Conservation (phyloP, 2,888 invertebrate species). For the Spilarctia lutea region DNA sequence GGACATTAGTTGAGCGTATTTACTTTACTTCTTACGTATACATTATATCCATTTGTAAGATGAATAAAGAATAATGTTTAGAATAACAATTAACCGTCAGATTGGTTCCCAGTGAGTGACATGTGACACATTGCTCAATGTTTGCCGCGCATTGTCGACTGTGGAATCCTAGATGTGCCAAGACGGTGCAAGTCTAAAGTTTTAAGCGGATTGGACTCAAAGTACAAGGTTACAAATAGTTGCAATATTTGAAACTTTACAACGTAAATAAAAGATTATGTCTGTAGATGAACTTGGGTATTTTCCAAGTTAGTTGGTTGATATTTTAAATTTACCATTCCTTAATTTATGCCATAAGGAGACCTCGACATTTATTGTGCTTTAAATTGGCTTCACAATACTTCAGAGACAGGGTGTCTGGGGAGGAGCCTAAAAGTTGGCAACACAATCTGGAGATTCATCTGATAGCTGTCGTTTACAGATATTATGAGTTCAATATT, state of each 20-base stretch:
- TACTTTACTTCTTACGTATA: neutral
- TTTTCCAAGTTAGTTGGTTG: no score
- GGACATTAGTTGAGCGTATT: neutral
- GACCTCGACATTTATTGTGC: no score
- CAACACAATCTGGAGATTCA: no score
- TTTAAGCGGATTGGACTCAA: neutral
- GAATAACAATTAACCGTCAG: conserved; percentile 45
- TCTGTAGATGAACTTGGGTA: no score
- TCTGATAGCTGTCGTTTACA: no score
- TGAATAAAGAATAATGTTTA: conserved; percentile 38
- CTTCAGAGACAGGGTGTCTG: no score
- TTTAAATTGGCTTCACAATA: no score
- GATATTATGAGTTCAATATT: neutral
- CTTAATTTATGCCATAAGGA: no score
- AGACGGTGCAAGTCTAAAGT: conserved; percentile 26
- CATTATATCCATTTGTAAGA: conserved; percentile 37
- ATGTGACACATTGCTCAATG: conserved; percentile 51
- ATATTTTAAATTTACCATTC: no score
- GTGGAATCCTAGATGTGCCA: conserved; percentile 40
- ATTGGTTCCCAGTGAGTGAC: conserved; percentile 40
- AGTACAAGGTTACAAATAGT: neutral
- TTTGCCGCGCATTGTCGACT: conserved; percentile 43
- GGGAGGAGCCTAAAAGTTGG: no score
- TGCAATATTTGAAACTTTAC: neutral
- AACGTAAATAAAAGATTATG: neutral